These are phyloP conservation scores for Eurytoma adleriae DNA, from an alignment of 2,888 invertebrate species.

Conservation along the genomic window DNA sequence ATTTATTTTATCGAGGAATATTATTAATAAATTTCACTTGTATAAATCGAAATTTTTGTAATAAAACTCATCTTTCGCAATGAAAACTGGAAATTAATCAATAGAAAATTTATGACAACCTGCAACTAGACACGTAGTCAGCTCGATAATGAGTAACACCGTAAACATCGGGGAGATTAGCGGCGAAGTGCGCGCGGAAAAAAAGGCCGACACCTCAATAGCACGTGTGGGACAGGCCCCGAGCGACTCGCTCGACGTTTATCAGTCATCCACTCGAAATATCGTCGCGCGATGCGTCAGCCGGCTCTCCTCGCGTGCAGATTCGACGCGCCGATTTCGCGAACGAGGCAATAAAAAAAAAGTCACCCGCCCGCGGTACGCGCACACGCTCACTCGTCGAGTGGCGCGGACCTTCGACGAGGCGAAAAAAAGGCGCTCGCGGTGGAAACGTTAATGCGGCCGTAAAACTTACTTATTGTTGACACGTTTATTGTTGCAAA, in stretches of 20 bases:
- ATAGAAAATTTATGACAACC: too few species aligned
- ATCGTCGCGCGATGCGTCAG: constrained; percentile 52
- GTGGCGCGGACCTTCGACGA: background rate
- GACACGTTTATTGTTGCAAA: background rate
- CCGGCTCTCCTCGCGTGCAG: constrained; percentile 7
- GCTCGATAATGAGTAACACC: too few species aligned
- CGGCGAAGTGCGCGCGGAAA: too few species aligned
- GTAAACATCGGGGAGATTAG: too few species aligned
- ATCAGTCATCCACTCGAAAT: constrained; percentile 64
- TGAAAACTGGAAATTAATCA: too few species aligned
- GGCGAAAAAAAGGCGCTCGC: background rate
- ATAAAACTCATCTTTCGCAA: too few species aligned
- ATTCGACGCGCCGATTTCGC: constrained; percentile 37
- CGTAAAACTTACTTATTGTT: constrained; percentile 24
- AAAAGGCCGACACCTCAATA: background rate
- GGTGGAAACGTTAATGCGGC: constrained; percentile 14
- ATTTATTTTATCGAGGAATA: too few species aligned
- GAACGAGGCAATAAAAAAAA: constrained; percentile 34
- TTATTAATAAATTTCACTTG: too few species aligned
- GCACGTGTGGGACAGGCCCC: constrained; percentile 5
- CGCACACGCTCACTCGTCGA: background rate
- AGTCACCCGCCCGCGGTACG: background rate
- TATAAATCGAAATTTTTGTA: too few species aligned
- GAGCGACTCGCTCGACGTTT: constrained; percentile 52
- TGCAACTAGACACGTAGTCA: too few species aligned